These are phyloP conservation scores for Corynorhinus townsendii DNA, from an alignment of 2,113 vertebrate species.

Conservation along the genomic window DNA sequence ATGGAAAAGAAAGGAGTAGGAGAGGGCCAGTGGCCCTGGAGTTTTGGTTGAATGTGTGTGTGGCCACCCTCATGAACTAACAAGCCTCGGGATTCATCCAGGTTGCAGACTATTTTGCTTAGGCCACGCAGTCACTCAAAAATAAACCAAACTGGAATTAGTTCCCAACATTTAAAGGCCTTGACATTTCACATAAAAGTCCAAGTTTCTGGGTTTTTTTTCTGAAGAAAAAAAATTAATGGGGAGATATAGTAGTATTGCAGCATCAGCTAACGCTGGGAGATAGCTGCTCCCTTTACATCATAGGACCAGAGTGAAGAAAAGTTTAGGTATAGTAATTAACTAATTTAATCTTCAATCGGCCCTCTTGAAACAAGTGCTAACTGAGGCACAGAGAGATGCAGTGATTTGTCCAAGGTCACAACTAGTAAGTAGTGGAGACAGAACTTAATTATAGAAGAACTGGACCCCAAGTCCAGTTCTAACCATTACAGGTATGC, in stretches of 20 bases:
- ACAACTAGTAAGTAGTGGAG: neutral
- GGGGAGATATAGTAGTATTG: neutral
- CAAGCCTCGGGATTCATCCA: neutral
- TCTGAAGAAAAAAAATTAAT: neutral
- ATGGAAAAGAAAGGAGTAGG: neutral
- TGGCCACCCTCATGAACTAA: neutral
- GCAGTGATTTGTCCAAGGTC: neutral
- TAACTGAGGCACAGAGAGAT: neutral
- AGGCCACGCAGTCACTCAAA: neutral
- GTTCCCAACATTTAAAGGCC: conserved; percentile 14
- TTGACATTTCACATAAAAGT: conserved; percentile 1
- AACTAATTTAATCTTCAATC: neutral
- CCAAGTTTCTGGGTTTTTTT: neutral
- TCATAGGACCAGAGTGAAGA: neutral
- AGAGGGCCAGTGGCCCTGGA: neutral
- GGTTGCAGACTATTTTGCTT: neutral
- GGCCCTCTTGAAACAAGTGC: neutral
- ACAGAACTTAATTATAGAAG: neutral
- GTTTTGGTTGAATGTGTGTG: neutral
- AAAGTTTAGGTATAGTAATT: neutral
- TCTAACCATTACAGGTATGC: neutral
- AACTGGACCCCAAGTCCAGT: neutral
- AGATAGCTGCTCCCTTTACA: neutral
- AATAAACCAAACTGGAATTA: neutral
- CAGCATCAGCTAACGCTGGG: neutral